Conservation (phyloP, 2,888 invertebrate genomes). For the Pristionchus fissidentatus region DNA sequence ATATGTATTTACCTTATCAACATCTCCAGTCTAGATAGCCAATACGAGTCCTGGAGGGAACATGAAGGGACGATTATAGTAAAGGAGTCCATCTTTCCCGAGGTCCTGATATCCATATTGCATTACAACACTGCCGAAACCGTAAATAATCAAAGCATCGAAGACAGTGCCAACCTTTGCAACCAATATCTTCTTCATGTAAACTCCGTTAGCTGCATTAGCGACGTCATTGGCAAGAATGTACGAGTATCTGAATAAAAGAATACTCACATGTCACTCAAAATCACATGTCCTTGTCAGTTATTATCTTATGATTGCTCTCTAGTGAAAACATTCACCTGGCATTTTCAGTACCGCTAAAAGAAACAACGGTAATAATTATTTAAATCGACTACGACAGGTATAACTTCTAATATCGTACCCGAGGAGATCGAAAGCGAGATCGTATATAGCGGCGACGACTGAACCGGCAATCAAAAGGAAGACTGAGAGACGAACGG, state of each 20-base stretch:
- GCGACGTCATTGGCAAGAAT: slow-evolving; percentile 91
- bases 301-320: no score
- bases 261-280: background rate
- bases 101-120: slow-evolving; percentile 69
- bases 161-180: slow-evolving; percentile 81
- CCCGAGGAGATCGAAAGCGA: slow-evolving; percentile 91
- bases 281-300: no score
- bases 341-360: background rate
- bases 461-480: slow-evolving; percentile 95
- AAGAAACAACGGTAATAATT: background rate
- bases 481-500: slow-evolving; percentile 92
- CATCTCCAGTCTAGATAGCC: slow-evolving; percentile 75
- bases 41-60: slow-evolving; percentile 75
- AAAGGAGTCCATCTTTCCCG: slow-evolving; percentile 79
- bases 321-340: no score
- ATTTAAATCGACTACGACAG: background rate
- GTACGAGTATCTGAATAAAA: slow-evolving; percentile 27
- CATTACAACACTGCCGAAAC: background rate
- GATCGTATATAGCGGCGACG: slow-evolving; percentile 91
- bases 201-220: slow-evolving; percentile 97
- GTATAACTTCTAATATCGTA: slow-evolving; percentile 80
- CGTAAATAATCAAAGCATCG: background rate
- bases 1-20: slow-evolving; percentile 70
- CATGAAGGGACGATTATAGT: slow-evolving; percentile 79
- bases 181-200: slow-evolving; percentile 95